These are phyloP conservation scores for Climacteris rufus DNA, from an alignment of 2,113 vertebrate species.

Conservation along the genomic window DNA sequence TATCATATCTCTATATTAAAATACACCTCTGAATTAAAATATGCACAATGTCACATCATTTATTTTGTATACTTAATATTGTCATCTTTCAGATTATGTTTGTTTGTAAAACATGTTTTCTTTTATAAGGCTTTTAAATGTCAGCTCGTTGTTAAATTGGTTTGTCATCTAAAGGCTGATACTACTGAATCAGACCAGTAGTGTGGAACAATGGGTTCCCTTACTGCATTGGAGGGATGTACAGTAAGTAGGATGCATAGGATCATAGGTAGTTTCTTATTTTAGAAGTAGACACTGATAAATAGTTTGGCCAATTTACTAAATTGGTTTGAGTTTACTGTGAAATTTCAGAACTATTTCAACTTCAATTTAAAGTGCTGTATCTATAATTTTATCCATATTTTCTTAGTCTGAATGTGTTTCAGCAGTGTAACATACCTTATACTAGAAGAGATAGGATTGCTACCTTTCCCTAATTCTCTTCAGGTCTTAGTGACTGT, in stretches of 20 bases:
- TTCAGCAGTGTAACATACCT: neutral
- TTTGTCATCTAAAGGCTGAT: neutral
- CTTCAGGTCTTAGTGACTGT: neutral
- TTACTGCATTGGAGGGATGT: neutral
- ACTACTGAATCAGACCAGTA: neutral
- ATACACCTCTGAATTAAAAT: neutral
- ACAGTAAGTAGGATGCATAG: neutral
- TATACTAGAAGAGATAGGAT: neutral
- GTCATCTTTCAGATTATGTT: neutral
- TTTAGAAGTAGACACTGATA: neutral
- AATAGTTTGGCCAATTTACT: neutral
- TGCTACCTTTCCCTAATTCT: neutral
- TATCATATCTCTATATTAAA: neutral
- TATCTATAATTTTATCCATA: neutral
- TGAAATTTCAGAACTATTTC: neutral
- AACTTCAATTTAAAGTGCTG: neutral
- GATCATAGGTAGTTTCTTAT: neutral
- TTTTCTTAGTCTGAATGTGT: neutral
- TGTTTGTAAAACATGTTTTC: neutral
- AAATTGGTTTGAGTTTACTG: neutral
- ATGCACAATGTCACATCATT: neutral
- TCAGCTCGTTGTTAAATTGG: constrained; percentile 10
- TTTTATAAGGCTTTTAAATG: neutral
- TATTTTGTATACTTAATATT: constrained; percentile 19
- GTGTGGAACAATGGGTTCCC: neutral